These are phyloP conservation scores for Channallabes apus DNA, from an alignment of 2,797 vertebrate genomes.

Conservation along the genomic window DNA sequence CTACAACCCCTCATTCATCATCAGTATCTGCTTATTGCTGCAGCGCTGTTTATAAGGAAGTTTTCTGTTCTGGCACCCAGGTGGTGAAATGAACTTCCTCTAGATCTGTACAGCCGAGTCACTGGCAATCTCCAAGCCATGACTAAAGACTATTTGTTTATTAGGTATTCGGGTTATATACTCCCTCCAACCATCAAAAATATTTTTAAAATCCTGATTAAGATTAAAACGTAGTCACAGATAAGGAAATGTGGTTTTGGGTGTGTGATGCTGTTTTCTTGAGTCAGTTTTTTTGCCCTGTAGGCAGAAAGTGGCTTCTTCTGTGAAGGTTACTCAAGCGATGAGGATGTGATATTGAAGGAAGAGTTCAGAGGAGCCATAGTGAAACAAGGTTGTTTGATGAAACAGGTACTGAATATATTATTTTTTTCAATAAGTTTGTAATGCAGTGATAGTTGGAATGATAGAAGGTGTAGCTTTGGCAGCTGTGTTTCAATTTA, in stretches of 20 bases:
- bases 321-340: slow-evolving; percentile 95
- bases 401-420: slow-evolving; percentile 84
- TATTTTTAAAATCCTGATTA: too few species aligned
- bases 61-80: too few species aligned
- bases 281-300: slow-evolving; percentile 3
- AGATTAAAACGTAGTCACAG: neutral
- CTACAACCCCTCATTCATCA: neutral
- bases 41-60: neutral
- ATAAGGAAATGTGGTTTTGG: neutral
- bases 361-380: slow-evolving; percentile 93
- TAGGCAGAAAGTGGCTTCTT: slow-evolving; percentile 97
- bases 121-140: too few species aligned
- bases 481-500: neutral
- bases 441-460: neutral
- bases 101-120: too few species aligned
- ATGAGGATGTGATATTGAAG: slow-evolving; percentile 87
- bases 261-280: neutral
- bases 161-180: too few species aligned
- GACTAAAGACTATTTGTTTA: too few species aligned
- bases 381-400: slow-evolving; percentile 92
- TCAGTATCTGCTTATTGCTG: neutral
- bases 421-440: neutral
- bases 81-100: too few species aligned
- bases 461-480: neutral
- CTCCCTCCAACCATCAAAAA: too few species aligned